phyloP scores from a whole-genome alignment of 2,113 vertebrate species.

The Gambusia holbrooki region DNA sequence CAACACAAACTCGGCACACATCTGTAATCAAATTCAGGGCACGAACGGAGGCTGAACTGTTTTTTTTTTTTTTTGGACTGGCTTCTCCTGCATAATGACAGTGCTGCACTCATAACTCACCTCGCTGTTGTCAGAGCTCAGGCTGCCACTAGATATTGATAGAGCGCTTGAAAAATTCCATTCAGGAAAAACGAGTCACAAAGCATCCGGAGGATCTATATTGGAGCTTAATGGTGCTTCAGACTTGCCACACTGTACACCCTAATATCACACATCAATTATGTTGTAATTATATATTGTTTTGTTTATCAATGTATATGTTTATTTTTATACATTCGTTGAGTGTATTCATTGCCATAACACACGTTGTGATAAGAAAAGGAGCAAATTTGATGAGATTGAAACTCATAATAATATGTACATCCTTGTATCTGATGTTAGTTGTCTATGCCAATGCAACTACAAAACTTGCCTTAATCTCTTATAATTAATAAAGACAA shows the following conservation, averaged over 20 bases:
- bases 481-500: background rate
- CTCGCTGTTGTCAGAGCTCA: conserved; percentile 49
- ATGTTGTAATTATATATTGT: conserved; percentile 31
- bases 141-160: conserved; percentile 69
- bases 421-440: background rate
- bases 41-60: conserved; percentile 25
- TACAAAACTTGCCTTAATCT: background rate
- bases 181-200: conserved; percentile 65
- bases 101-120: conserved; percentile 60
- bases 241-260: conserved; percentile 45
- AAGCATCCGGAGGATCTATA: conserved; percentile 63
- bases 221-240: conserved; percentile 69
- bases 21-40: conserved; percentile 49
- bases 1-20: conserved; percentile 22
- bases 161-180: conserved; percentile 67
- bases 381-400: background rate
- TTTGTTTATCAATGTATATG: conserved; percentile 10
- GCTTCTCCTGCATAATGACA: conserved; percentile 54
- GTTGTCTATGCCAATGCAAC: background rate
- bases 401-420: background rate
- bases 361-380: background rate
- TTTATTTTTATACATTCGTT: background rate
- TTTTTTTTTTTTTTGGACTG: conserved; percentile 46
- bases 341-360: background rate
- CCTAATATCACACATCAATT: conserved; percentile 66